A percentile compares a stretch with the other conserved stretches of the same genome.
Conservation (phyloP, 2,888 invertebrate genomes). For the Macropis europaea region DNA sequence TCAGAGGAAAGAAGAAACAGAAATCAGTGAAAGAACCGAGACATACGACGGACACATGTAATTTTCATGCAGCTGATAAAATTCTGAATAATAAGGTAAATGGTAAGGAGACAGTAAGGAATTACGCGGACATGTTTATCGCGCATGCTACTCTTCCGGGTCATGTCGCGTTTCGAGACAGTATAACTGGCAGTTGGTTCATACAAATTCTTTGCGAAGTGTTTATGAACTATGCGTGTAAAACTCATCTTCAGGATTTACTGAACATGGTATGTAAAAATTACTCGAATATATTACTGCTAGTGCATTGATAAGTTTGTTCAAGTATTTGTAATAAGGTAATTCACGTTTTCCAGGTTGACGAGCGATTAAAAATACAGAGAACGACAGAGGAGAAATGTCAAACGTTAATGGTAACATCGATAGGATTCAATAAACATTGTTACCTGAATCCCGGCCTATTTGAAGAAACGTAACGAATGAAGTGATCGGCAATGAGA, state of each 20-base stretch:
- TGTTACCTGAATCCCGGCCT: conserved; percentile 76
- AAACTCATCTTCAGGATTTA: conserved; percentile 69
- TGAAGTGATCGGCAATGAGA: background rate
- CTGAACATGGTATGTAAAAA: conserved; percentile 66
- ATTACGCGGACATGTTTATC: conserved; percentile 82
- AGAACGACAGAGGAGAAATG: conserved; percentile 57
- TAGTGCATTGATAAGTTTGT: background rate
- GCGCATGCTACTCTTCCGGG: conserved; percentile 81
- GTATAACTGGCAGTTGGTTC: conserved; percentile 82
- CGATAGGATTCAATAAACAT: conserved; percentile 72
- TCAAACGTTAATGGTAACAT: conserved; percentile 69
- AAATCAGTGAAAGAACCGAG: conserved; percentile 48
- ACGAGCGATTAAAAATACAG: conserved; percentile 63
- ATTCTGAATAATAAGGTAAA: background rate
- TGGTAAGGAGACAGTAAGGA: conserved; percentile 52
- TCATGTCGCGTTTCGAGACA: conserved; percentile 82
- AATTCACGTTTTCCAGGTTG: conserved; percentile 61
- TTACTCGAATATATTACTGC: background rate
- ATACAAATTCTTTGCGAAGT: conserved; percentile 82
- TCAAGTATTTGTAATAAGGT: background rate
- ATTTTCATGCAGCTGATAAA: background rate
- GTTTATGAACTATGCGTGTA: conserved; percentile 76
- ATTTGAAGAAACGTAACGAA: conserved; percentile 56
- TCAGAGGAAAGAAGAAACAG: conserved; percentile 63
- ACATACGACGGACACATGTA: conserved; percentile 42